Conservation (phyloP, 2,113 vertebrate species). For the Monarcha castaneiventris region DNA sequence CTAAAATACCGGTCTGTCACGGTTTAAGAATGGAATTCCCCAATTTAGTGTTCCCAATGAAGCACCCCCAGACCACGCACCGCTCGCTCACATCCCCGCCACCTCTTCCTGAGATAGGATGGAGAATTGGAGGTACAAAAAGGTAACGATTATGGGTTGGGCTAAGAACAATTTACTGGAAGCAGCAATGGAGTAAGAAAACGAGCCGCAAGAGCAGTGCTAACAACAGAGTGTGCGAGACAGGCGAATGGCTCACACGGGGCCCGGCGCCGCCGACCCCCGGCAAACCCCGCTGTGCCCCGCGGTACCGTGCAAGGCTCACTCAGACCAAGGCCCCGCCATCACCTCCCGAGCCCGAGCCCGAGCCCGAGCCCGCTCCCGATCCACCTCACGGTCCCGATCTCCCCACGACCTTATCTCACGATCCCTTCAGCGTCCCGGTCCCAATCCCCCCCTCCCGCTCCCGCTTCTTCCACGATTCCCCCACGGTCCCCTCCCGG, state of each 20-base stretch:
- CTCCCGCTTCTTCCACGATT: too few species aligned
- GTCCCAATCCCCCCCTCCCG: background rate
- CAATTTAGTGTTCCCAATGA: background rate
- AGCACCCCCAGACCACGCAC: background rate
- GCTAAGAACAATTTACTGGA: background rate
- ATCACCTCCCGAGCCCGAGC: background rate
- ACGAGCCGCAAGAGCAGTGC: background rate
- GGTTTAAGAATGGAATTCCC: background rate
- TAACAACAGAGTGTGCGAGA: background rate
- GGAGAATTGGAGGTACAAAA: background rate
- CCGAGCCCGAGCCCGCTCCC: too few species aligned
- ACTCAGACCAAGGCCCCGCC: too few species aligned
- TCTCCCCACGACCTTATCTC: background rate
- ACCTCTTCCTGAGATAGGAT: fast-evolving
- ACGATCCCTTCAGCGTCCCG: background rate
- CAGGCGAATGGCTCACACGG: background rate
- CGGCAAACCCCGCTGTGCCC: too few species aligned
- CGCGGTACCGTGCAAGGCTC: too few species aligned
- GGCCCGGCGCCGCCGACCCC: background rate
- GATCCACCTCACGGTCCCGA: background rate
- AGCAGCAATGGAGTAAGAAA: background rate
- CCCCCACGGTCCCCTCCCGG: background rate
- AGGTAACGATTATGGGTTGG: background rate
- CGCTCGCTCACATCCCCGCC: fast-evolving
- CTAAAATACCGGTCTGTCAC: background rate